Evolutionary conservation across 2,797 vertebrate genomes (phyloP).

Genomic region (Ptychobarbus kaznakovi): DNA sequence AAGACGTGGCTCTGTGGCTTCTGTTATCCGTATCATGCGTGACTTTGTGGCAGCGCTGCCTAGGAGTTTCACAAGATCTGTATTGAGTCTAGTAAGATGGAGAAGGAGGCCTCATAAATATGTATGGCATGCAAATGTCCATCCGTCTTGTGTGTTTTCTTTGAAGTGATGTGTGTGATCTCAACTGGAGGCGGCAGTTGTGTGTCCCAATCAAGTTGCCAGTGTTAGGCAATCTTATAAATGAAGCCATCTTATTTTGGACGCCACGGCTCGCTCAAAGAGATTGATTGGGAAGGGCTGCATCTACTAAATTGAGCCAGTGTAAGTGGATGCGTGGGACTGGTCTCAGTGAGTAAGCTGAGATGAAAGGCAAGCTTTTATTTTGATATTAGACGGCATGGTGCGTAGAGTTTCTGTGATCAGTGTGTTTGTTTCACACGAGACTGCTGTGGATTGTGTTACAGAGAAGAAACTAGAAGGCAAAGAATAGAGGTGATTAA

Average conservation of each 20-base stretch:
- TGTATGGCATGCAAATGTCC: conserved; percentile 58
- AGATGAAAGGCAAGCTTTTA: conserved; percentile 43
- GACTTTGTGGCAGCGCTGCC: conserved; percentile 7
- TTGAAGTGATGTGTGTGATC: conserved; percentile 53
- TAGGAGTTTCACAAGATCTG: conserved; percentile 36
- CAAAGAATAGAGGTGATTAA: conserved; percentile 39
- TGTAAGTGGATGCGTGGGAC: conserved; percentile 22
- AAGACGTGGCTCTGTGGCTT: background rate
- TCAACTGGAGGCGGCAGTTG: conserved; percentile 30
- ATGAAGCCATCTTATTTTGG: conserved; percentile 35
- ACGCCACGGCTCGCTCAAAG: conserved; percentile 7
- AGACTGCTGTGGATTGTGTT: conserved; percentile 15
- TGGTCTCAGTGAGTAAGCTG: conserved; percentile 9
- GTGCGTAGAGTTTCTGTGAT: background rate
- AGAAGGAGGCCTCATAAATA: conserved; percentile 56
- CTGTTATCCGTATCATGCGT: background rate
- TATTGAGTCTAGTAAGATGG: conserved; percentile 44
- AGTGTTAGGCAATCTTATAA: conserved; percentile 36
- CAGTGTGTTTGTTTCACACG: background rate
- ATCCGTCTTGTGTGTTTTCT: conserved; percentile 49
- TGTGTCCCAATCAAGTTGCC: conserved; percentile 30
- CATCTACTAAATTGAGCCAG: conserved; percentile 17
- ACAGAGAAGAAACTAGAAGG: conserved; percentile 7
- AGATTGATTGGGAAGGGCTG: conserved; percentile 27
- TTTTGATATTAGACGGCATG: conserved; percentile 17